Evolutionary conservation across 1,140 invertebrate genomes (phyloP).

Genomic region (Homarus americanus): DNA sequence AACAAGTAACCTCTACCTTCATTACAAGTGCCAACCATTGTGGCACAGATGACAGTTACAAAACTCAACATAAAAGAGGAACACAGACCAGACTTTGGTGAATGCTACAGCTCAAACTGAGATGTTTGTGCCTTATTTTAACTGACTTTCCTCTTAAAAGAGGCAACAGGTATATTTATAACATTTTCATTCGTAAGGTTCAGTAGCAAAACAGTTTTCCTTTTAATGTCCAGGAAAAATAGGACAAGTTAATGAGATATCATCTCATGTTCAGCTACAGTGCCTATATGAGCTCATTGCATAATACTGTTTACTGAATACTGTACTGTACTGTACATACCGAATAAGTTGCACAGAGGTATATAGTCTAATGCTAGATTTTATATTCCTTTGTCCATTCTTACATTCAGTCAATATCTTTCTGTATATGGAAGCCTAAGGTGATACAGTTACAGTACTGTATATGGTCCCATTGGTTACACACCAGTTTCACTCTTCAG

Average conservation of each 20-base stretch:
- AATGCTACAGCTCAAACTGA: constrained; percentile 15
- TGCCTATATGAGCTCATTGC: neutral
- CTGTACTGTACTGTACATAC: neutral
- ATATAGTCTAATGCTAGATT: neutral
- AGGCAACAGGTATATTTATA: neutral
- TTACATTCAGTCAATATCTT: neutral
- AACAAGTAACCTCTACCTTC: constrained; percentile 18
- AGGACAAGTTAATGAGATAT: neutral
- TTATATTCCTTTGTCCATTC: neutral
- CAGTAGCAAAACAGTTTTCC: neutral
- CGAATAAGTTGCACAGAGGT: neutral
- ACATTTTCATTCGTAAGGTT: too few species aligned
- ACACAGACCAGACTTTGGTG: constrained; percentile 43
- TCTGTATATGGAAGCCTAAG: constrained; percentile 6
- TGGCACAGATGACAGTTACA: neutral
- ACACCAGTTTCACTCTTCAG: neutral
- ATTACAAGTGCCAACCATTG: neutral
- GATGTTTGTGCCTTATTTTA: constrained; percentile 5
- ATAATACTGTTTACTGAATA: neutral
- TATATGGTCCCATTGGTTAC: constrained; percentile 4
- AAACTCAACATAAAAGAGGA: constrained; percentile 11
- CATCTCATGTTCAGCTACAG: too few species aligned
- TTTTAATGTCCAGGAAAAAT: neutral
- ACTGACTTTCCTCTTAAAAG: neutral
- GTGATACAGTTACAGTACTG: neutral